phyloP scores from a whole-genome alignment of 92 coral and sea anemone genomes.

The Galaxea fascicularis region DNA sequence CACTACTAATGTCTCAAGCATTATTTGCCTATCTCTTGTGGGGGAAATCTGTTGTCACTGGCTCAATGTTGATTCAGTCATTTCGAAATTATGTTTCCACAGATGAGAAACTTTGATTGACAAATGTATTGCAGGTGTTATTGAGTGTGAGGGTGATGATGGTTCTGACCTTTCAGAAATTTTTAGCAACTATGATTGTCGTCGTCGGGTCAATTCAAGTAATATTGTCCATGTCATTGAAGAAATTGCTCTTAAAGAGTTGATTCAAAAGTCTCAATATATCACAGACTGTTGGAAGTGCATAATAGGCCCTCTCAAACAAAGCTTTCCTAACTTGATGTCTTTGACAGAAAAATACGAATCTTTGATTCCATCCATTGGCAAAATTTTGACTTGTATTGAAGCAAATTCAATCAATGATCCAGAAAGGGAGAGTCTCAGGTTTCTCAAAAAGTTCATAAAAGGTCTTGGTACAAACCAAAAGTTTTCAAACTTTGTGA shows the following conservation, averaged over 20 bases:
- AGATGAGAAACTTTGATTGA: background rate
- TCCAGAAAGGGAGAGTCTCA: constrained; percentile 26
- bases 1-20: background rate
- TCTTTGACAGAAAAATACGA: background rate
- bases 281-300: constrained; percentile 40
- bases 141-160: background rate
- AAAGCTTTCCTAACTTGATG: constrained; percentile 21
- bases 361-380: constrained; percentile 15
- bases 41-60: too few relatives aligned
- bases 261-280: constrained; percentile 55
- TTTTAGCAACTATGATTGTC: constrained; percentile 28
- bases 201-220: background rate
- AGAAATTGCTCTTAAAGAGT: constrained; percentile 54
- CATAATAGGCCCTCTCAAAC: constrained; percentile 14
- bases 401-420: constrained; percentile 16
- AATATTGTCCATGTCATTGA: constrained; percentile 5
- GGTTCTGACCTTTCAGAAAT: background rate
- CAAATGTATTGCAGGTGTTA: background rate
- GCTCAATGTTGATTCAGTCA: too few relatives aligned
- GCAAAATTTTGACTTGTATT: constrained; percentile 21
- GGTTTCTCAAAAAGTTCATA: constrained; percentile 29
- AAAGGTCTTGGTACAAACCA: too few relatives aligned
- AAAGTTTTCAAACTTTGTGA: too few relatives aligned
- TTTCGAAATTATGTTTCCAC: too few relatives aligned
- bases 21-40: too few relatives aligned